A percentile compares a stretch with the other conserved stretches of the same genome.
phyloP scores from a whole-genome alignment of 2,797 vertebrate genomes.

The Phataginus tetradactyla region DNA sequence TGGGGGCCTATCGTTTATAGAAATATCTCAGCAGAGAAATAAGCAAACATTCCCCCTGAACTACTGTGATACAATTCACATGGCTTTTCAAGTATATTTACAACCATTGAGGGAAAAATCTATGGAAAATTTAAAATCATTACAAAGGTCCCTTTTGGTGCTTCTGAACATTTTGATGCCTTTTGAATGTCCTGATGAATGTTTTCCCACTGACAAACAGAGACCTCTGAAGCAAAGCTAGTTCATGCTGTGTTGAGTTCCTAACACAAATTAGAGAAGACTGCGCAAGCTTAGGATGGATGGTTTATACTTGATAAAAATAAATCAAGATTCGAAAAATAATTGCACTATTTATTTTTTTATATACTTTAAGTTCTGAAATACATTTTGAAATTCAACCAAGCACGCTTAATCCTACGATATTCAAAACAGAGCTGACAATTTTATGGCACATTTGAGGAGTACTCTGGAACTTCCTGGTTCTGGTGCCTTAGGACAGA shows the following conservation, averaged over 20 bases:
- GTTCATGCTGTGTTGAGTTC: conserved; percentile 2
- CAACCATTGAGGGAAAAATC: conserved; percentile 63
- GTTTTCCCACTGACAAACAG: conserved; percentile 68
- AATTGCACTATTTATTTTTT: conserved; percentile 34
- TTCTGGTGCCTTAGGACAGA: neutral
- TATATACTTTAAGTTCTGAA: conserved; percentile 35
- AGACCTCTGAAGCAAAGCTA: conserved; percentile 65
- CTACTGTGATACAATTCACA: conserved; percentile 74
- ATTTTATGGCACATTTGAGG: neutral
- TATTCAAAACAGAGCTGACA: conserved; percentile 26
- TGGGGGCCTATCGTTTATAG: conserved; percentile 73
- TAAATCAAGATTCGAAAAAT: conserved; percentile 21
- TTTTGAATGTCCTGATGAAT: conserved; percentile 71
- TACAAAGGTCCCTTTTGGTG: conserved; percentile 54
- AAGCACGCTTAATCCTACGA: conserved; percentile 13
- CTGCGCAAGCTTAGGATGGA: conserved; percentile 1
- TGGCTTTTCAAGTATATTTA: conserved; percentile 70
- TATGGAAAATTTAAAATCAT: conserved; percentile 66
- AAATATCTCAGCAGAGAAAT: conserved; percentile 75
- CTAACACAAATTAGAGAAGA: conserved; percentile 57
- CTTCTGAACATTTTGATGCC: conserved; percentile 54
- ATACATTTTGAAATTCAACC: conserved; percentile 42
- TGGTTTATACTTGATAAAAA: conserved; percentile 38
- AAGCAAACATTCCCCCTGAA: conserved; percentile 74
- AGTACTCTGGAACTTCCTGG: neutral